phyloP scores from a whole-genome alignment of 2,113 vertebrate species.

The Gymnorhina tibicen region DNA sequence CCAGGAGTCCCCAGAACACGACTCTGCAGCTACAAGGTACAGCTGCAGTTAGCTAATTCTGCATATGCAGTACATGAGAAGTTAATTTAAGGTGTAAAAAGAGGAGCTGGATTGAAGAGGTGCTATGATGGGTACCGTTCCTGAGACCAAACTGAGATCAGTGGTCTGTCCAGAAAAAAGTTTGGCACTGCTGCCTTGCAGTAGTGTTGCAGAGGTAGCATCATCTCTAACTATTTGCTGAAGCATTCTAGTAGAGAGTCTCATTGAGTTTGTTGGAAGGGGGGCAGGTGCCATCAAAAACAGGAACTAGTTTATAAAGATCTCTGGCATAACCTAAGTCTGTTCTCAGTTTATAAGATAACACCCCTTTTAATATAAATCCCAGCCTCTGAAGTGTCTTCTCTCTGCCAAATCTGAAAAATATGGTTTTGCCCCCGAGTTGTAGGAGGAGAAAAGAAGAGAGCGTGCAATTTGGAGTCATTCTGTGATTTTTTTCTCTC shows the following conservation, averaged over 20 bases:
- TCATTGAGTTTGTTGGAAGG: background rate
- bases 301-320: background rate
- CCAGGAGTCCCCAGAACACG: background rate
- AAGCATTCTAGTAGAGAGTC: background rate
- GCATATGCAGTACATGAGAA: accelerated
- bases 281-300: background rate
- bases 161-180: background rate
- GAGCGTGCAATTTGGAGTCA: background rate
- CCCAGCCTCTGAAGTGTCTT: background rate
- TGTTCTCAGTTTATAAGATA: background rate
- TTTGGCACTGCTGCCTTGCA: background rate
- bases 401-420: background rate
- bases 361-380: background rate
- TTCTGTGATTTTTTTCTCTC: background rate
- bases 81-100: background rate
- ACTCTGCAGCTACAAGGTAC: background rate
- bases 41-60: background rate
- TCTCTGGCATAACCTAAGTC: background rate
- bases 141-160: background rate
- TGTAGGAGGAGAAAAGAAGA: background rate
- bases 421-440: background rate
- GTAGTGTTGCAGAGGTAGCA: background rate
- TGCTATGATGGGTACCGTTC: background rate
- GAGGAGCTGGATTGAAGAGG: background rate
- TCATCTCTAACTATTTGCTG: background rate